Base-by-base conservation (phyloP, 2,888 invertebrate species). In the Xiphydria camelus region DNA sequence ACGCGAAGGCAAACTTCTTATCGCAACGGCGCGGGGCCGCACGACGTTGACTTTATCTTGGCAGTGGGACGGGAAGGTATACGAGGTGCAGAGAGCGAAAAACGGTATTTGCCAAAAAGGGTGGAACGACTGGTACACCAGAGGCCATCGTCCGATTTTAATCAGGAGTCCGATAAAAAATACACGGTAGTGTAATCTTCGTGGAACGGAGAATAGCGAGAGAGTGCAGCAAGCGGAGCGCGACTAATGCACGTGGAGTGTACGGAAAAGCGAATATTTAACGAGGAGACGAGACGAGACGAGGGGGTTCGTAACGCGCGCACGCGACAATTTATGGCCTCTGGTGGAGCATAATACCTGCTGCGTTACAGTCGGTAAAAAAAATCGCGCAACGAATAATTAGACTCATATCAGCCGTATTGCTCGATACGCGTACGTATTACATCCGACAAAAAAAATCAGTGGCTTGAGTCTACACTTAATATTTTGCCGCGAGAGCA, bases 141-240 rank as follows among this genome's bases (percentile, higher is more conserved):
- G n/a, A 17, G 48, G 29, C 37, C 41, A 18, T 42, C 53, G 53
- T 56, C 56, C 51, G 51, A 55, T 61, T 61, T 63, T 61, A 61
- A 61, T 61, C 61, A 61, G 43, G 41, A 49, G 47, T 41, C 50
- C 53, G 61, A 63, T 61, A 61, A 63, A 61, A 61, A 61, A 61
- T 58, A 61, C 59, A 61, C 61, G 63, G 62, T 63, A 58, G 53
- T 61, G 61, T 61, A 61, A 61, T 62, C 58, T 62, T 61, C 53
- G 51, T 53, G 51, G 57, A 48, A 61, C 37, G 50, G 47, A 45
- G 36, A 52, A 54, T 50, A 43, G 48, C 35, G 57, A 37, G 48
- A 38, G 15, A 20, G 53, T 32, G 33, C 41, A 19, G 47, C 41
- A 49, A 47, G 48, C 41, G 49, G 49, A 43, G 49, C 49, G 43